Conservation (phyloP, 2,113 vertebrate genomes). For the Anolis carolinensis region DNA sequence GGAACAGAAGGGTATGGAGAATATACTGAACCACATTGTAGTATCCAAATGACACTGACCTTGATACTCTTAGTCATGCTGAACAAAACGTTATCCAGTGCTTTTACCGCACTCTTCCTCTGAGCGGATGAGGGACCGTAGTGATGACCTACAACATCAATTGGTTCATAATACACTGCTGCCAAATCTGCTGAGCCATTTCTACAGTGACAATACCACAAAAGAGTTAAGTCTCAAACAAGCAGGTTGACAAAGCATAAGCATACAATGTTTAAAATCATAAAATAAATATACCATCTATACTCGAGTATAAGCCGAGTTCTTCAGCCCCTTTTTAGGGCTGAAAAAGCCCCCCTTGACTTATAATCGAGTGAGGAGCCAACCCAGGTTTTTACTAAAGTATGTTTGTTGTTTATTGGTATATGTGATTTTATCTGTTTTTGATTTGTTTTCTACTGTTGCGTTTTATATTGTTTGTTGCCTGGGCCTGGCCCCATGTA, state of each 20-base stretch:
- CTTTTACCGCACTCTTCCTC: conserved; percentile 76
- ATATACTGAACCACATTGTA: background rate
- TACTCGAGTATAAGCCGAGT: too few species aligned
- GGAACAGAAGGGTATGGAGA: background rate
- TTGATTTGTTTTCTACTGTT: too few species aligned
- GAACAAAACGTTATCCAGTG: conserved; percentile 84
- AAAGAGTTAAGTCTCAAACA: background rate
- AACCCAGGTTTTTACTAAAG: too few species aligned
- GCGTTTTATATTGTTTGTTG: too few species aligned
- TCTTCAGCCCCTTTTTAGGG: too few species aligned
- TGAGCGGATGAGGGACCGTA: conserved; percentile 85
- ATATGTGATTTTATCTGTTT: too few species aligned
- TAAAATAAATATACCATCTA: too few species aligned
- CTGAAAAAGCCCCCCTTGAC: too few species aligned
- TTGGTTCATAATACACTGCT: conserved; percentile 89
- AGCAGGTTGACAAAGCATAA: background rate
- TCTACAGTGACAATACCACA: conserved; percentile 58
- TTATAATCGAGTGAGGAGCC: too few species aligned
- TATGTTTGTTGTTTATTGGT: too few species aligned
- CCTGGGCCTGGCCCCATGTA: too few species aligned
- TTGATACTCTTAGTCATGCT: conserved; percentile 83
- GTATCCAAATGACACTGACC: conserved; percentile 68
- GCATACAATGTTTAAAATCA: too few species aligned
- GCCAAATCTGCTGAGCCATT: conserved; percentile 82
- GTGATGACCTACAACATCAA: conserved; percentile 93